Conservation (phyloP, 2,888 invertebrate genomes). For the Himalopsyche tibetana region DNA sequence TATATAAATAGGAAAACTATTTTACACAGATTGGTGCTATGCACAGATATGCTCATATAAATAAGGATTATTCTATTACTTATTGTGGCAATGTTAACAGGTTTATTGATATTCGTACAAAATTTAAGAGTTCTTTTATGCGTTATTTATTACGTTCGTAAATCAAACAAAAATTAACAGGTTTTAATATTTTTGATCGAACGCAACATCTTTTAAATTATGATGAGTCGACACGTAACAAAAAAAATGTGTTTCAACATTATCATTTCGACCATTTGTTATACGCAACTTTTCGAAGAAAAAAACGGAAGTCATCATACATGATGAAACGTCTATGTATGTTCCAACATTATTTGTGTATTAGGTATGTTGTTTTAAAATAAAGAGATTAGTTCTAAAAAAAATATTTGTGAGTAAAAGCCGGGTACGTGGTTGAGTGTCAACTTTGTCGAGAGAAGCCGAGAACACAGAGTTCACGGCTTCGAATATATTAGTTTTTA, state of each 20-base stretch:
- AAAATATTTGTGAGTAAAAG: no score
- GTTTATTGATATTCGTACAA: not conserved
- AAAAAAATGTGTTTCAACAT: not conserved
- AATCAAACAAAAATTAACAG: not conserved
- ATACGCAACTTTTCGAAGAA: not conserved
- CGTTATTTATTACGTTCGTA: not conserved
- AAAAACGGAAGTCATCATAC: slow-evolving; percentile 5
- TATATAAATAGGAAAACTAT: no score
- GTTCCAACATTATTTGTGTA: not conserved
- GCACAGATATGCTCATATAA: not conserved
- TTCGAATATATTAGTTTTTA: no score
- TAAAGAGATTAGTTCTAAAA: no score
- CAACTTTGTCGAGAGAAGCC: no score
- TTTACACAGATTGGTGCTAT: no score
- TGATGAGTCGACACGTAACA: not conserved
- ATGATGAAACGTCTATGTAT: not conserved
- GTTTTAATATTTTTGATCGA: not conserved
- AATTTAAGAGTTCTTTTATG: not conserved
- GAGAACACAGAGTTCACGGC: no score
- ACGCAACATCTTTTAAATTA: not conserved
- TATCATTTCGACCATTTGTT: not conserved
- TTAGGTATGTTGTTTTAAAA: no score
- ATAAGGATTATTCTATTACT: not conserved
- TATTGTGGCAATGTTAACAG: not conserved
- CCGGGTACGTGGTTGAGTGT: no score